Evolutionary conservation across 1,140 invertebrate genomes (phyloP), one percentile per base, ranked within the genome.

Genomic region (Scaptomyza hsui): DNA sequence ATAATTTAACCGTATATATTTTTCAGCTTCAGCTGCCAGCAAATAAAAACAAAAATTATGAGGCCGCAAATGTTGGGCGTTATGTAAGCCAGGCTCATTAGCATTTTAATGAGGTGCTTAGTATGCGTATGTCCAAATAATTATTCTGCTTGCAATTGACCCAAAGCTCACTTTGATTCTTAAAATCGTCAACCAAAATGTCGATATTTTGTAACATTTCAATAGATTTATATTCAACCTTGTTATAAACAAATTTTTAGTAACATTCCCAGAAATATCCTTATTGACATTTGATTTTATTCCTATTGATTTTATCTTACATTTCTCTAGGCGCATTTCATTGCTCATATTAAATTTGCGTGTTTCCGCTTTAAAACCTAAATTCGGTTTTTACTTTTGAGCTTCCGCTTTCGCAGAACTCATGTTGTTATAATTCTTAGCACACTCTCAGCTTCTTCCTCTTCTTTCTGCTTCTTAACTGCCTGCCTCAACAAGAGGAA

Each of bases 41-140:
- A 21, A 21, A 21, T n/a, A 6, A 24, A 24, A 24, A 24, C 24
- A 24, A 4, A 24, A 24, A 24, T 24, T 3, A 24, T 24, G 24
- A 24, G 75, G 74, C 80, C 80, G 72, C 69, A 71, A 74, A 77
- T 88, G 78, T 64, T 7, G 81, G 60, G 76, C 62, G 47, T 75
- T 78, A 82, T 72, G 72, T 74, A 88, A 69, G 65, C 41, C 59
- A 53, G 45, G 45, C 78, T 82, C 71, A 88, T 86, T 86, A 78
- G 82, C 82, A 86, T 86, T 75, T 88, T 85, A 88, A 86, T 86
- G 82, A 86, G 82, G 74, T 81, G 72, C 69, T 88, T 78, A 78
- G 67, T 73, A 85, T 78, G 74, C 77, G 19, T 41, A 4, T 55
- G 52, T 37, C 10, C 12, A n/a, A n/a, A n/a, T n/a, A n/a, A n/a